Percentiles rank a stretch among this genome's conserved stretches.
Evolutionary conservation across 2,113 vertebrate genomes (phyloP).

Genomic region (Eptesicus fuscus): DNA sequence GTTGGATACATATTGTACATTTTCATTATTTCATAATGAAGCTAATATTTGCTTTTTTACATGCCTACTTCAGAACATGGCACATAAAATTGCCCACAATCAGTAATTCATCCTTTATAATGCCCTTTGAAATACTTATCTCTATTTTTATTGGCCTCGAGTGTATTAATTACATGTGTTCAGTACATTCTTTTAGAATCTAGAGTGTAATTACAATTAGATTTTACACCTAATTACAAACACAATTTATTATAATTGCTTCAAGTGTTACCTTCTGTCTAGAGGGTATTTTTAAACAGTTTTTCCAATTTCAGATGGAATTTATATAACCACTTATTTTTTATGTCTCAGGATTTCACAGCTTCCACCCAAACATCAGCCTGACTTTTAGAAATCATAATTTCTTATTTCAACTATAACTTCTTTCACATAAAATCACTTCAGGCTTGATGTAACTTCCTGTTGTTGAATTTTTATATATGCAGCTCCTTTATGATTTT

Average conservation of each 20-base stretch:
- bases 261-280: not conserved
- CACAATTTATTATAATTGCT: not conserved
- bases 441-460: not conserved
- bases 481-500: not conserved
- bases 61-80: not conserved
- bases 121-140: not conserved
- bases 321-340: not conserved
- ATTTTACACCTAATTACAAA: not conserved
- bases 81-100: not conserved
- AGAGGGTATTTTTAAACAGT: not conserved
- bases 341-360: not conserved
- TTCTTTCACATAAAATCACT: not conserved
- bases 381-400: not conserved
- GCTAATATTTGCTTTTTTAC: not conserved
- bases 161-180: not conserved
- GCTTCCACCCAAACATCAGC: not conserved
- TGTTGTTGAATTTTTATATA: not conserved
- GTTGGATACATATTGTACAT: not conserved
- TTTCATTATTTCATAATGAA: not conserved
- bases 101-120: not conserved
- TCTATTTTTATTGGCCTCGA: not conserved
- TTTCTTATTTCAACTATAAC: not conserved
- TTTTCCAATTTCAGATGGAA: not conserved
- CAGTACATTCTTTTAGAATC: not conserved
- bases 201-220: not conserved